Conservation (phyloP, 2,888 invertebrate genomes). For the Masnerella sp. region DNA sequence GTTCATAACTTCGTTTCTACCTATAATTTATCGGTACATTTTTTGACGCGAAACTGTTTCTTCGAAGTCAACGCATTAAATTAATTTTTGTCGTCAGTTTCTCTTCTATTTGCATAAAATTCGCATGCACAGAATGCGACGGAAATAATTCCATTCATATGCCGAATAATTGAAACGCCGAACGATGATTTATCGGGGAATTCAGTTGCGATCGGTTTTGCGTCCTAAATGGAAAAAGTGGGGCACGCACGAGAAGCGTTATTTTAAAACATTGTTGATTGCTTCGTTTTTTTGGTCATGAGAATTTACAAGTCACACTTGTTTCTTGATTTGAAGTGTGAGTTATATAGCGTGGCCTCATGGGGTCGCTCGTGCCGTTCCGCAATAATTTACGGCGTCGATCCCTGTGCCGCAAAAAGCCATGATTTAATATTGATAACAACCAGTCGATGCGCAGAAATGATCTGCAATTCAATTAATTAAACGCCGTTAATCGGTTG, state of each 20-base stretch:
- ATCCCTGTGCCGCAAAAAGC: conserved; percentile 13
- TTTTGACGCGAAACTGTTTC: conserved; percentile 10
- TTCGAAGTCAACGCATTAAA: conserved; percentile 6
- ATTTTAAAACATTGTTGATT: conserved; percentile 37
- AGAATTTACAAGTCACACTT: conserved; percentile 35
- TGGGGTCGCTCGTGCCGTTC: conserved; percentile 34
- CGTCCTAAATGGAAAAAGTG: conserved; percentile 2
- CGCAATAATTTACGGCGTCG: conserved; percentile 22
- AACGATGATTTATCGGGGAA: conserved; percentile 12
- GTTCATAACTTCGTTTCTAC: conserved; percentile 16
- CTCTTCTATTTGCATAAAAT: conserved; percentile 30
- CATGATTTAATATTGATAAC: conserved; percentile 33
- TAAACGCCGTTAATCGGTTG: conserved; percentile 17
- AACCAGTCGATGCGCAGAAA: conserved; percentile 6
- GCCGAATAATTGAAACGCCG: conserved; percentile 23
- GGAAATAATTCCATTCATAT: conserved; percentile 19
- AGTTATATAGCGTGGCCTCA: conserved; percentile 29
- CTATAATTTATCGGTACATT: conserved; percentile 19
- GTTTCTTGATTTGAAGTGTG: conserved; percentile 19
- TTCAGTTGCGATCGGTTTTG: conserved; percentile 3
- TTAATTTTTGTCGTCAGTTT: conserved; percentile 27
- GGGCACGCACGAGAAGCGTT: background rate
- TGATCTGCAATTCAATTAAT: conserved; percentile 48
- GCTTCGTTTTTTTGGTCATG: conserved; percentile 10
- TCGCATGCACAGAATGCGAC: background rate